Base-by-base conservation (phyloP, 2,797 vertebrate species). In the Acipenser ruthenus region DNA sequence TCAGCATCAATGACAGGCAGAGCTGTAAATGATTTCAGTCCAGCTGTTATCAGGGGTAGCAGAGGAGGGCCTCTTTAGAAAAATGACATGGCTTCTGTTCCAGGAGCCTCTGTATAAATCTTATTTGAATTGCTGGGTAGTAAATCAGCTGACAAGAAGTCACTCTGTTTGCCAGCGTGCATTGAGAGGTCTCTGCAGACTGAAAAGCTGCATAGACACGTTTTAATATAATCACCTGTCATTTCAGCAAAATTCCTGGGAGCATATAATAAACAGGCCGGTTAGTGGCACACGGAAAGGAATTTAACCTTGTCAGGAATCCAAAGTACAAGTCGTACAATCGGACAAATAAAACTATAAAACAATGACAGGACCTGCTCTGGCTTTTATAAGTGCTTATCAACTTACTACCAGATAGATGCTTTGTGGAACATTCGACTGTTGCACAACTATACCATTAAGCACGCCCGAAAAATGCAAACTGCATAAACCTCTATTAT, bases 31-130 rank as follows among this genome's bases (percentile, higher is more conserved):
- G 13, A 70, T 67, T 77, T 78, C 6, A 62, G 66, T 80, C 75
- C 78, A 70, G 78, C 13, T 71, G 68, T 75, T 84, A 86, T 85
- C 81, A 73, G 75, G 63, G 64, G 56, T 65, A 69, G 62, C 74
- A 70, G 77, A 80, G 73, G 72, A 68, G 75, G 76, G 59, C 67
- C 68, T 71, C 66, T 60, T 6, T 15, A 47, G n/a, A 12, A 13
- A 49, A 10, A 7, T 23, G 15, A 5, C 48, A 47, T 68, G 74
- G 74, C 4, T 7, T 58, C 11, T n/a, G 55, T 11, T 58, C 13
- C 10, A 58, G 55, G 6, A 11, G 12, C 55, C 55, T n/a, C 12
- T n/a, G 6, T 13, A 58, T 58, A 58, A 9, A 58, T 58, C 55
- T n/a, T n/a, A n/a, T 13, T 7, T 13, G 12, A 58, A 58, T n/a